Evolutionary conservation across 2,888 invertebrate species (phyloP), one percentile per base, ranked within the genome.

Genomic region (Deilephila porcellus): DNA sequence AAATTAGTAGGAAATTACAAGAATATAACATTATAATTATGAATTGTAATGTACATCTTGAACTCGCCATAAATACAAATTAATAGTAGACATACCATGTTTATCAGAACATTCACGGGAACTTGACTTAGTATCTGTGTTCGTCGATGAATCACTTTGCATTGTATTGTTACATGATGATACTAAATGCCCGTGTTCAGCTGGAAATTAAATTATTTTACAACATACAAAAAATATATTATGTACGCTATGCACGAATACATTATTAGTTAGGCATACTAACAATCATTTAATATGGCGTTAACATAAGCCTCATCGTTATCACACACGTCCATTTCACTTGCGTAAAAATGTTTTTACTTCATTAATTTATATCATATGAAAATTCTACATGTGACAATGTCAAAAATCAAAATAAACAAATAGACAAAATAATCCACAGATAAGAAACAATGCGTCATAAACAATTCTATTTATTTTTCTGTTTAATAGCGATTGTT

Each of bases 61-160:
- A 45, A 45, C 45, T 45, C 8, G 1, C 45, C 11, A 45, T 37
- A 45, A 45, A 14, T 45, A 45, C 45, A 45, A 45, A 45, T 14
- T 1, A 37, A 8, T 37, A 37, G 37, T 71, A 71, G 59, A 79
- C 80, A 73, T 80, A 85, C 85, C 83, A 8, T 81, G 81, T 77
- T 86, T 85, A 63, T 85, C 85, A 8, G 73, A 73, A 74, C 71
- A 79, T 71, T 83, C 82, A 76, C 74, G 78, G 34, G 76, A 60
- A 76, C 78, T 81, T 56, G 70, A 74, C 73, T 73, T 71, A 14
- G 19, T 60, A 3, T 70, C 70, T 63, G 52, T 70, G 37, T 59
- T 64, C n/a, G 63, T 32, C 64, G 45, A 60, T 37, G 17, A 4
- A 56, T 59, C 56, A 72, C 64, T 64, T 32, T 72, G 67, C 56